Percentiles rank a stretch among this genome's conserved stretches.
Evolutionary conservation across 2,888 invertebrate species (phyloP).

Genomic region (Toxonevra muliebris): DNA sequence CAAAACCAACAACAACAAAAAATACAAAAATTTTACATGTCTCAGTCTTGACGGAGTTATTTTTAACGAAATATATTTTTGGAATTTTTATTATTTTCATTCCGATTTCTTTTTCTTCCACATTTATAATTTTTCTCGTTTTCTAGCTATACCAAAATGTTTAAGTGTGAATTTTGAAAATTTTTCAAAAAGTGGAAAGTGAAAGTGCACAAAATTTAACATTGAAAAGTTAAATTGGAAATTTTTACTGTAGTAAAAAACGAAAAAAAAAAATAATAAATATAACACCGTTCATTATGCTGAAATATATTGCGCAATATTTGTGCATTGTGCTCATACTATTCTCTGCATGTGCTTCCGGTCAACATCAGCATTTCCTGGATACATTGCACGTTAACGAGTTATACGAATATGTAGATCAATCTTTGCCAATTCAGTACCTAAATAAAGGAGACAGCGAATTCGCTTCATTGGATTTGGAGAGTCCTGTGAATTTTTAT

Average conservation of each 20-base stretch:
- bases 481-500: slow-evolving; percentile 78
- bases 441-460: slow-evolving; percentile 60
- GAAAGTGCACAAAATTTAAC: slow-evolving; percentile 18
- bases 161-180: slow-evolving; percentile 21
- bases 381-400: slow-evolving; percentile 54
- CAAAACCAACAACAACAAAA: slow-evolving; percentile 24
- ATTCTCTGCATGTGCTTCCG: slow-evolving; percentile 40
- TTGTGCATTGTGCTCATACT: slow-evolving; percentile 47
- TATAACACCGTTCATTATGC: slow-evolving; percentile 25
- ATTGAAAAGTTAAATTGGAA: too few relatives aligned
- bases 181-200: slow-evolving; percentile 2
- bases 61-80: slow-evolving; percentile 58
- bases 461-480: slow-evolving; percentile 54
- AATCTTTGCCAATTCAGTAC: slow-evolving; percentile 45
- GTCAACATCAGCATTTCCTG: slow-evolving; percentile 54
- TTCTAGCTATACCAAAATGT: slow-evolving; percentile 10
- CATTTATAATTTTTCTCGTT: slow-evolving; percentile 6
- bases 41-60: slow-evolving; percentile 48
- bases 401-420: slow-evolving; percentile 52
- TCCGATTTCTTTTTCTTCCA: slow-evolving; percentile 14
- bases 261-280: slow-evolving; percentile 18
- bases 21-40: slow-evolving; percentile 25
- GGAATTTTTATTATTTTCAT: slow-evolving; percentile 41
- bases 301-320: slow-evolving; percentile 44
- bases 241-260: slow-evolving; percentile 29